phyloP scores from a whole-genome alignment of 2,113 vertebrate species.

The Ursus arctos region DNA sequence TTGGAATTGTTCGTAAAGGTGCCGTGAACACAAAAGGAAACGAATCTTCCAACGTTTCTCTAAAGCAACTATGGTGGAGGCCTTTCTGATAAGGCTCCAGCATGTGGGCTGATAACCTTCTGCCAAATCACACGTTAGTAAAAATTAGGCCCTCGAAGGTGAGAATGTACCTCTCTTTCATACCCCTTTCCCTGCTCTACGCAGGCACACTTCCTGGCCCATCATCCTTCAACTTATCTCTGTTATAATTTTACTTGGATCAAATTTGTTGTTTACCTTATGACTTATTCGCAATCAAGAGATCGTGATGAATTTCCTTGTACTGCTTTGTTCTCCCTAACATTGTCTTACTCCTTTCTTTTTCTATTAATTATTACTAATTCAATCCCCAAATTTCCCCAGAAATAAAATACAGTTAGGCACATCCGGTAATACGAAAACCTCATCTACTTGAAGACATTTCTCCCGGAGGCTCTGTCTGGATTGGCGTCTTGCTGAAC shows the following conservation, averaged over 20 bases:
- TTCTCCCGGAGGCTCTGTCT: not conserved
- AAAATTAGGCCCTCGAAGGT: not conserved
- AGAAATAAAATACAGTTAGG: not conserved
- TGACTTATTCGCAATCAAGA: not conserved
- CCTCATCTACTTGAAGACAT: not conserved
- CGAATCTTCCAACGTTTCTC: not conserved
- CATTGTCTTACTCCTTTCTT: not conserved
- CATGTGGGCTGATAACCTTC: not conserved
- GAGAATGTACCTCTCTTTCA: not conserved
- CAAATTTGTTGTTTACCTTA: not conserved
- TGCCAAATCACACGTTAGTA: not conserved
- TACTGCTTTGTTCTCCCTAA: not conserved
- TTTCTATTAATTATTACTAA: not conserved
- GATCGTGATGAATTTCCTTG: not conserved
- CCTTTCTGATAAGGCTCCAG: not conserved
- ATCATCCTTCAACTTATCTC: too few relatives aligned
- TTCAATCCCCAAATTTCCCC: not conserved
- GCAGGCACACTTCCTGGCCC: not conserved
- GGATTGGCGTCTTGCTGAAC: not conserved
- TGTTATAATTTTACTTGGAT: not conserved
- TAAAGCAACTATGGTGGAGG: not conserved
- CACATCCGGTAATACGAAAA: not conserved
- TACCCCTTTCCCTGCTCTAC: accelerated
- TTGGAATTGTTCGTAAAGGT: not conserved
- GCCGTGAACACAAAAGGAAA: not conserved